Evolutionary conservation across 2,113 vertebrate genomes (phyloP), one percentile per base, ranked within the genome.

Genomic region (Panthera leo): DNA sequence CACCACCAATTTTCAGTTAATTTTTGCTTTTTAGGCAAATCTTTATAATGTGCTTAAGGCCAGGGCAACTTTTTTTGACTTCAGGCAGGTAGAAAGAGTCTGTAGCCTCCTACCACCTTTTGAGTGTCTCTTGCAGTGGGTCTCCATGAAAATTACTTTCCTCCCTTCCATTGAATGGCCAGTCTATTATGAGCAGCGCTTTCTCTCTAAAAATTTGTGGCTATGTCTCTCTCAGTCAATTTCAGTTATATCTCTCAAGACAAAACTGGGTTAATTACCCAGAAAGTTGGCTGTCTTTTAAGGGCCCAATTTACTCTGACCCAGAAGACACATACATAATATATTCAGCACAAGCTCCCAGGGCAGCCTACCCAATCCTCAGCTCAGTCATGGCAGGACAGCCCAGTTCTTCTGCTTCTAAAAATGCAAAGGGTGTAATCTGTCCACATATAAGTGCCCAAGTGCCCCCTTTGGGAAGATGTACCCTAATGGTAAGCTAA

Each of bases 191-290:
- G 55, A 92, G 16, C 58, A 70, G 25, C 11, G 6, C 34, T 9
- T 89, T 85, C 48, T 23, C 31, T 83, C 53, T 75, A 91, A 73
- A 94, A 94, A 42, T 85, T 34, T 78, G n/a, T 80, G 9, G 13
- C n/a, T 42, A 84, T 58, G 3, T 83, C 12, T 55, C 78, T 71
- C 92, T 96, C 58, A 25, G 14, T 58, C 42, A 16, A 45, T 90
- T 78, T 86, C 58, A 90, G n/a, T 83, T 78, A 36, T 51, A 61
- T 63, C 45, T 71, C 89, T 94, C 80, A 94, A 86, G 76, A 78
- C 71, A 85, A 95, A 89, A 92, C 39, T 78, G 39, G 73, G 48
- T 94, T 97, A 96, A 94, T 92, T 85, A 92, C n/a, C 73, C 31
- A 83, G 80, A 86, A 95, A 94, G 58, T 61, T 91, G 78, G 15